These are phyloP conservation scores for Tachysurus fulvidraco DNA, from an alignment of 2,113 vertebrate species.

Conservation along the genomic window DNA sequence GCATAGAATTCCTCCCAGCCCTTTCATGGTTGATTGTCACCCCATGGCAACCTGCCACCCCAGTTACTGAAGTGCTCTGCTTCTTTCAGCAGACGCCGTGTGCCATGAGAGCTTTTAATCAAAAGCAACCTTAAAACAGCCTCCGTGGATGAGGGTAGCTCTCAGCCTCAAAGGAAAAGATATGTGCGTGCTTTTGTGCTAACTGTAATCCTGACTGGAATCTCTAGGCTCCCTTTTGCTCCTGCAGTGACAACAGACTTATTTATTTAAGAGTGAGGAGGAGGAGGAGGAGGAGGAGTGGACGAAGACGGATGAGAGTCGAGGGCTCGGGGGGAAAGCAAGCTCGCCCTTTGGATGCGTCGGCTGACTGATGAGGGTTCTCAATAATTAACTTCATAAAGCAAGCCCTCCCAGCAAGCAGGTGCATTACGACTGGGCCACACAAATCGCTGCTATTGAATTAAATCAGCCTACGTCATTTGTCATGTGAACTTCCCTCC, in stretches of 20 bases:
- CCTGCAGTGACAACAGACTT: slow-evolving; percentile 55
- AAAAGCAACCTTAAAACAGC: slow-evolving; percentile 45
- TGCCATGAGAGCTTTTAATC: slow-evolving; percentile 48
- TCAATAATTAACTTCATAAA: slow-evolving; percentile 60
- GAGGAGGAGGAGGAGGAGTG: slow-evolving; percentile 35
- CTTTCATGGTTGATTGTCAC: slow-evolving; percentile 50
- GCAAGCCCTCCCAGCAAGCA: slow-evolving; percentile 46
- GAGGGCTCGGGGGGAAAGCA: slow-evolving; percentile 36
- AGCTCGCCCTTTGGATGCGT: slow-evolving; percentile 37
- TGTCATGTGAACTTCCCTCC: slow-evolving; percentile 33
- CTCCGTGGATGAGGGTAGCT: slow-evolving; percentile 31
- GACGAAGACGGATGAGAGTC: slow-evolving; percentile 54
- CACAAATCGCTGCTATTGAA: slow-evolving; percentile 45
- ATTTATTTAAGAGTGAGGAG: slow-evolving; percentile 55
- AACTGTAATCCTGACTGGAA: slow-evolving; percentile 39
- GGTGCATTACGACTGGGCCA: slow-evolving; percentile 40
- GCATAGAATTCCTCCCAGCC: slow-evolving; percentile 20
- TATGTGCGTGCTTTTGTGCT: slow-evolving; percentile 24
- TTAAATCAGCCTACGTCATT: slow-evolving; percentile 44
- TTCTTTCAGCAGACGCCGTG: slow-evolving; percentile 18
- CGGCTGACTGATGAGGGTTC: slow-evolving; percentile 54
- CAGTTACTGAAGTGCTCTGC: slow-evolving; percentile 26
- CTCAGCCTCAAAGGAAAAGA: slow-evolving; percentile 20
- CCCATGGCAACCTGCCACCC: slow-evolving; percentile 38
- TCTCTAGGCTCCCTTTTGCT: slow-evolving; percentile 35